These are phyloP conservation scores for Galendromus occidentalis DNA, from an alignment of 1,140 invertebrate genomes.

Conservation along the genomic window DNA sequence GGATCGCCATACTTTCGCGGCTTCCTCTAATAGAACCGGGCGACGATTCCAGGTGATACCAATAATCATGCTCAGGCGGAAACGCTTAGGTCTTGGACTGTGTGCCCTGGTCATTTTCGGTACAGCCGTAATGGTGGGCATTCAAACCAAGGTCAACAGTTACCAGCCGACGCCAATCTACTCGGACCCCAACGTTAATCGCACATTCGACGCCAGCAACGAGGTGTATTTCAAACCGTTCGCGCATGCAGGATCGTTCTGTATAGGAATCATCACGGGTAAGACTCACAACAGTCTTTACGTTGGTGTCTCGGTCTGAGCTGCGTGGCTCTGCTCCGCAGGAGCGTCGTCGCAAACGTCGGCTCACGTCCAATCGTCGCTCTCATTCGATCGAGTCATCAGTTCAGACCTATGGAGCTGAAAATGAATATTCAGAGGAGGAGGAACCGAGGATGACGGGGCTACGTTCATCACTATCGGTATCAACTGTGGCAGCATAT, in stretches of 20 bases:
- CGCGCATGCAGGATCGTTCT: slow-evolving; percentile 1
- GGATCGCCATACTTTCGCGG: neutral
- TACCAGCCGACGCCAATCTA: slow-evolving; percentile 8
- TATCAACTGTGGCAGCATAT: too few species aligned
- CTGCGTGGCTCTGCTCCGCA: too few species aligned
- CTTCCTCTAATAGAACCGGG: neutral
- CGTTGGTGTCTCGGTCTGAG: too few species aligned
- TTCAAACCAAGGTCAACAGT: slow-evolving; percentile 5
- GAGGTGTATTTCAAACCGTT: slow-evolving; percentile 11
- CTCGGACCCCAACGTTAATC: slow-evolving; percentile 3
- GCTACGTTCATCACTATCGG: too few species aligned
- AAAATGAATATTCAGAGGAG: too few species aligned
- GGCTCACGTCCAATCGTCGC: too few species aligned
- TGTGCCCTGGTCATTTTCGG: neutral
- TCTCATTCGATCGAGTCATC: too few species aligned
- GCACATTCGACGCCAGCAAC: slow-evolving; percentile 2
- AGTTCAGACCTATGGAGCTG: too few species aligned
- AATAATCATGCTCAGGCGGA: neutral
- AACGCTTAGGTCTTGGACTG: slow-evolving; percentile 2
- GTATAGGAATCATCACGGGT: slow-evolving; percentile 5
- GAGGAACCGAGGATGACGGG: too few species aligned
- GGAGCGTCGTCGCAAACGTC: too few species aligned
- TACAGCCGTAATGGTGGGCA: neutral
- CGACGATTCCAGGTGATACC: neutral
- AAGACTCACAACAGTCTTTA: neutral